Conservation (phyloP, 2,888 invertebrate species). For the Tipula confusa region DNA sequence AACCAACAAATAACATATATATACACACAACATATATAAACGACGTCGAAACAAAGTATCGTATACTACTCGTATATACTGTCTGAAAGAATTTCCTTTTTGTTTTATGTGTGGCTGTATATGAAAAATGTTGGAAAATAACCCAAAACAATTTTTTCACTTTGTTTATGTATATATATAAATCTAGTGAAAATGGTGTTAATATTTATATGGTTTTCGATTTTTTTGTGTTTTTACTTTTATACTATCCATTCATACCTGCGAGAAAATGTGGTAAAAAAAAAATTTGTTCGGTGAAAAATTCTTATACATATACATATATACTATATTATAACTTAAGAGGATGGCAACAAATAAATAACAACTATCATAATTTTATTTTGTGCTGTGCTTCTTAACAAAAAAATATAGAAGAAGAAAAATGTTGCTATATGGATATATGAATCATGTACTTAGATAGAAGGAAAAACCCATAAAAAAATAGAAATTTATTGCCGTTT, state of each 20-base stretch:
- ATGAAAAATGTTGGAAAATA: constrained; percentile 25
- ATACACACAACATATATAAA: background rate
- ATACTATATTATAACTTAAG: no score
- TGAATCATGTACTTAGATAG: background rate
- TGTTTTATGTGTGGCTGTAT: background rate
- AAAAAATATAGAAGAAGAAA: no score
- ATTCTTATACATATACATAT: background rate
- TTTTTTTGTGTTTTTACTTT: background rate
- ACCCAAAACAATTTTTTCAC: constrained; percentile 1
- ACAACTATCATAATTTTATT: background rate
- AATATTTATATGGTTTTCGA: constrained; percentile 1
- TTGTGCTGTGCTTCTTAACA: background rate
- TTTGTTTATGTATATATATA: background rate
- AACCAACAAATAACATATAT: background rate
- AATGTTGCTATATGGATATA: background rate
- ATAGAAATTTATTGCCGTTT: background rate
- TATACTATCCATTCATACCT: constrained; percentile 16
- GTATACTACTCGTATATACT: background rate
- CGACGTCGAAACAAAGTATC: background rate
- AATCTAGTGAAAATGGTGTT: constrained; percentile 8
- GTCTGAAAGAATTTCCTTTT: background rate
- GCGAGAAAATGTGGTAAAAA: background rate
- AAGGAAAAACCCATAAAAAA: background rate
- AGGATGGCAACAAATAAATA: constrained; percentile 7
- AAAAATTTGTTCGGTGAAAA: background rate